Conservation (phyloP, 1,140 invertebrate genomes). For the Frieseomelitta varia region DNA sequence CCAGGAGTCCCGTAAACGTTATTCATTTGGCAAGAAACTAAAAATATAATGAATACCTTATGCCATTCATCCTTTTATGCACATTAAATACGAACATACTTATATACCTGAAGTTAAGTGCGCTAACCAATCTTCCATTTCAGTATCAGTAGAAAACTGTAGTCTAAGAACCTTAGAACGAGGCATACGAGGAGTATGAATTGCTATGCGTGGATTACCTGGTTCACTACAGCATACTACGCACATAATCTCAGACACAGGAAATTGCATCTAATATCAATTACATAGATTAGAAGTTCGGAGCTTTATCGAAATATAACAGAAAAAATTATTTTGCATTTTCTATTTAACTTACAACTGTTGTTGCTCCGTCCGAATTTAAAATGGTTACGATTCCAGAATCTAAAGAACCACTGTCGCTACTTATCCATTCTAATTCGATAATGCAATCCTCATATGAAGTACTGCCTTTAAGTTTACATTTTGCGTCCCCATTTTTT, state of each 20-base stretch:
- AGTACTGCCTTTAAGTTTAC: slow-evolving; percentile 84
- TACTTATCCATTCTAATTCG: slow-evolving; percentile 91
- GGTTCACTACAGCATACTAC: slow-evolving; percentile 90
- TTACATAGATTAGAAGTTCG: too few species aligned
- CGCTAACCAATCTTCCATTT: slow-evolving; percentile 93
- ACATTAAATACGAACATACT: slow-evolving; percentile 15
- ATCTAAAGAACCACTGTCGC: slow-evolving; percentile 83
- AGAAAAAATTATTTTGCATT: not conserved
- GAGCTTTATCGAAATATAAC: not conserved
- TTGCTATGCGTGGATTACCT: slow-evolving; percentile 87
- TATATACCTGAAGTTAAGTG: slow-evolving; percentile 86
- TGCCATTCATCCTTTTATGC: not conserved
- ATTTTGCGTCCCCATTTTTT: slow-evolving; percentile 89
- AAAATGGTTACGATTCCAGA: slow-evolving; percentile 90
- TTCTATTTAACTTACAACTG: slow-evolving; percentile 83
- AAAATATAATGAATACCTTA: slow-evolving; percentile 47
- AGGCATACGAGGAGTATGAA: slow-evolving; percentile 86
- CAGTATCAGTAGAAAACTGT: slow-evolving; percentile 89
- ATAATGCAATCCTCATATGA: slow-evolving; percentile 89
- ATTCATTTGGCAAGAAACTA: slow-evolving; percentile 88
- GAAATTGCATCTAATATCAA: slow-evolving; percentile 83
- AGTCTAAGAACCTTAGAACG: slow-evolving; percentile 84
- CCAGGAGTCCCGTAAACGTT: slow-evolving; percentile 86
- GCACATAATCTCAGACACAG: slow-evolving; percentile 88
- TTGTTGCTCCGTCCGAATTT: slow-evolving; percentile 88